Percentiles rank a stretch among this genome's conserved stretches.
Evolutionary conservation across 2,113 vertebrate species (phyloP).

Genomic region (Xiphophorus maculatus): DNA sequence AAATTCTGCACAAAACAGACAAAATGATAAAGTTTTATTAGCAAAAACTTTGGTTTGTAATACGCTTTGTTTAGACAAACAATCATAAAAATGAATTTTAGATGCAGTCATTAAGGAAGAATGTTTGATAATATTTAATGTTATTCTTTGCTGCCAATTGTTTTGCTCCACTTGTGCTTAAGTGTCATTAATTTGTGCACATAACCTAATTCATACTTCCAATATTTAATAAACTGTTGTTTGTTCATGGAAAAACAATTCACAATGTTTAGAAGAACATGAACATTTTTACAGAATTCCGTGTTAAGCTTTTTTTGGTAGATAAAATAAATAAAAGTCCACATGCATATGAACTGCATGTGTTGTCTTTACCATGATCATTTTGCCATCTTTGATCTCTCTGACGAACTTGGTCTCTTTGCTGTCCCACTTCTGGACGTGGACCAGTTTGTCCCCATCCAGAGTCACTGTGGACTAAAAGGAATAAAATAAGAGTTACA

Average conservation of each 20-base stretch:
- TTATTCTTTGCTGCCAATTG: neutral
- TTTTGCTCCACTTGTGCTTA: neutral
- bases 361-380: conserved; percentile 86
- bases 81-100: neutral
- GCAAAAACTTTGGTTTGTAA: neutral
- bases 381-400: conserved; percentile 91
- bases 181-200: neutral
- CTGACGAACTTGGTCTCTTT: conserved; percentile 91
- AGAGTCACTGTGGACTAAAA: conserved; percentile 87
- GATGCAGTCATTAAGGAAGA: neutral
- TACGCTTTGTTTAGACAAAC: neutral
- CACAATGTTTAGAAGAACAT: neutral
- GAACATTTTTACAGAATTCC: neutral
- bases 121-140: neutral
- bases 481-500: neutral
- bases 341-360: neutral
- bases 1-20: conserved; percentile 83
- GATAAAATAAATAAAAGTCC: neutral
- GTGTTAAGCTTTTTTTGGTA: neutral
- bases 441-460: conserved; percentile 90
- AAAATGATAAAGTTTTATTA: neutral
- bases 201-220: neutral
- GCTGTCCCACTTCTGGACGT: conserved; percentile 94
- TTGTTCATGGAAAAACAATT: neutral
- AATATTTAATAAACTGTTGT: neutral